Base-by-base conservation (phyloP, 2,888 invertebrate species). In the Oligia strigilis region DNA sequence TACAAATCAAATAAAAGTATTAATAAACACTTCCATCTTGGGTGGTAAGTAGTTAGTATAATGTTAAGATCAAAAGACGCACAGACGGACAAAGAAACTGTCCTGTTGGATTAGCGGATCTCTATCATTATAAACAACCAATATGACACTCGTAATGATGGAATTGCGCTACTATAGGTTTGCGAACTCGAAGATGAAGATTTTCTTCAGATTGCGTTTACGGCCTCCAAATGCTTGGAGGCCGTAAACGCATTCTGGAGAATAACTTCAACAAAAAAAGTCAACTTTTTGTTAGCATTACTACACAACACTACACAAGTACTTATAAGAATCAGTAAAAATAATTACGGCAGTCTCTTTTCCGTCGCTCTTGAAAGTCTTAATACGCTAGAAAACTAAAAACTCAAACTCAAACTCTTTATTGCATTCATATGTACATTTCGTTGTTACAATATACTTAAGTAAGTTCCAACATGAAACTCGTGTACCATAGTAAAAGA, bases 101-200 rank as follows among this genome's bases (percentile, higher is more conserved):
- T 80, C 85, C 75, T 71, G 85, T 81, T 81, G 76, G 81, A 84
- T 89, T 83, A 83, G 77, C 75, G 66, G 80, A 78, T 87, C 87
- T 84, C 88, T 88, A 89, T 87, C 87, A 83, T 87, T 87, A 86
- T 93, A 91, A 91, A 93, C 90, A 89, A 91, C 85, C 79, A 86
- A 91, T 92, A 92, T 93, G 91, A 93, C 90, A 91, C 82, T 52
- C 9, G 65, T 79, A 83, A 84, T 86, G 86, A 88, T 84, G 79
- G 73, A 75, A 78, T 62, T 52, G 36, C 69, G 23, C 49, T 88
- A 93, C 91, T 71, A 87, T 23, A 23, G 9, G 84, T 88, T 88
- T 83, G 85, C 90, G 81, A 86, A 84, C 70, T 77, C 77, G 62
- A 58, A 9, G 58, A n/a, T 23, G 58, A 23, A 58, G 8, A 23